Percentiles rank a stretch among this genome's conserved stretches.
phyloP scores from a whole-genome alignment of 2,113 vertebrate genomes.

The Puma concolor region DNA sequence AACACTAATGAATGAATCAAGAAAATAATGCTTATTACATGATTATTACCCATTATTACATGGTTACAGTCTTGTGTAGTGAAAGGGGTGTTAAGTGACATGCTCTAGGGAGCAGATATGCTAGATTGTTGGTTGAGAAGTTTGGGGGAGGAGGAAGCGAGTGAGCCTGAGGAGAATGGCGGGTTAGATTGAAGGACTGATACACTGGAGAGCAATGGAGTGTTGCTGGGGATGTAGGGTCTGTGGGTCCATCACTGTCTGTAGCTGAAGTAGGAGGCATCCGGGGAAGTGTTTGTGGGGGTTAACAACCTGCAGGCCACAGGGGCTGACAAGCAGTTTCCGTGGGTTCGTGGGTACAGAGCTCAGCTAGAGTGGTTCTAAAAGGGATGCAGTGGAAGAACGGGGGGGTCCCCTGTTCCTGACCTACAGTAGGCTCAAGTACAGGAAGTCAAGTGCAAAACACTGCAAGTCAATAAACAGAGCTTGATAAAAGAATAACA shows the following conservation, averaged over 20 bases:
- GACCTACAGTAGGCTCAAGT: background rate
- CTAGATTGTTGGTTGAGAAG: background rate
- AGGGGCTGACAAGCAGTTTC: background rate
- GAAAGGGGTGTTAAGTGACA: background rate
- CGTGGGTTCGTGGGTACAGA: rapidly evolving
- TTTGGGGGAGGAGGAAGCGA: background rate
- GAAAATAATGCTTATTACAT: background rate
- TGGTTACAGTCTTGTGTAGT: background rate
- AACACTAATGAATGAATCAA: background rate
- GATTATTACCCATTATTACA: background rate
- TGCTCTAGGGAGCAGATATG: background rate
- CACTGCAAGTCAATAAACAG: background rate
- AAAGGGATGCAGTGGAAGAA: background rate
- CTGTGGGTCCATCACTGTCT: background rate
- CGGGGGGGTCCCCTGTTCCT: background rate
- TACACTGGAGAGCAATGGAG: background rate
- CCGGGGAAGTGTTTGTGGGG: no score
- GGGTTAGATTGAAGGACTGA: background rate
- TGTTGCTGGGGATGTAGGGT: background rate
- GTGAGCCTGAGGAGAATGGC: background rate
- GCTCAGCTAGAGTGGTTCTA: no score
- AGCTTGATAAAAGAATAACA: background rate
- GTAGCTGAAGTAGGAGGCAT: background rate
- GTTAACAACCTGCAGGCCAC: background rate
- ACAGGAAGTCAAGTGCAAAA: background rate